Evolutionary conservation across 2,113 vertebrate species (phyloP), one percentile per base, ranked within the genome.

Genomic region (Apeltes quadracus): DNA sequence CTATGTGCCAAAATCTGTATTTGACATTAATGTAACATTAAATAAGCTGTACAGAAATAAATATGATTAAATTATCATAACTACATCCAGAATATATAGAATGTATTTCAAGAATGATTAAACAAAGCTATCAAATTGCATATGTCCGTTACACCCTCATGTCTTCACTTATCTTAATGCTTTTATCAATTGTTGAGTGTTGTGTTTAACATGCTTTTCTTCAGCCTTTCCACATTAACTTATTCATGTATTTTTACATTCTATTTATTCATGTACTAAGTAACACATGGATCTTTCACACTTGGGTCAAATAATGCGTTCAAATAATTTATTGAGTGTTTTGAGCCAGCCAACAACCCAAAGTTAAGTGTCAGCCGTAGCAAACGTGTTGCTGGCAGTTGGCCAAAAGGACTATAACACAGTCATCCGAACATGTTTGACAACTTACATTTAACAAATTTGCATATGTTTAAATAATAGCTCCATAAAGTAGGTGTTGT

Each of bases 191-290:
- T 70, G 68, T 75, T 73, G 80, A 76, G 62, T 82, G 74, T 69
- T 87, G 76, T 65, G 54, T 77, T 85, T 70, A 43, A 58, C 39
- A 20, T 74, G 56, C 34, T 82, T 79, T 86, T 75, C 39, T 36
- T 53, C 65, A 66, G 69, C 82, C 81, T 90, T 84, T 87, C 79
- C 79, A 84, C 64, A 77, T 90, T 87, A 86, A 92, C 87, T 91
- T 91, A 92, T 91, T 90, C 67, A 63, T 63, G 59, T 72, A 4
- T 50, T 86, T 71, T 61, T 76, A 43, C 72, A 79, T 80, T 90
- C 84, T 84, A 90, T 91, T 90, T 91, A 90, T 91, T 88, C 64
- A 36, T 65, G 78, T 72, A 73, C 84, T 86, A 59, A 73, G 61
- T 77, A 78, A 63, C 43, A 84, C 72, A 29, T 62, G 22, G 67